These are phyloP conservation scores for Caenorhabditis briggsae DNA, from an alignment of 1,140 invertebrate genomes.

Conservation along the genomic window DNA sequence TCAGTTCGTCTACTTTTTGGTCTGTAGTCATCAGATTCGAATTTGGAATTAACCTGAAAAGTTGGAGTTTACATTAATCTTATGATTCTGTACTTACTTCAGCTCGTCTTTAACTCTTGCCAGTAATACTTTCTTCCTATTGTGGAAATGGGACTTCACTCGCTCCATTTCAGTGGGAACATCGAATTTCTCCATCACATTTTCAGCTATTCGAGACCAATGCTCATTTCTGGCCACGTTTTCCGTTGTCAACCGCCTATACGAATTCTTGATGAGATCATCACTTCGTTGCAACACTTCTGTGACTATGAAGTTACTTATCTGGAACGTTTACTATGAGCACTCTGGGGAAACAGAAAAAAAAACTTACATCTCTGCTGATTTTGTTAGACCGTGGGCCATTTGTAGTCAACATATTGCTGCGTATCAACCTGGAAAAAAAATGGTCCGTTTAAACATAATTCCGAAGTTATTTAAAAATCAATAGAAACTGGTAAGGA, in stretches of 20 bases:
- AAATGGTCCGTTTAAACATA: too few species aligned
- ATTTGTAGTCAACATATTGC: not conserved
- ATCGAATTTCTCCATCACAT: constrained; percentile 35
- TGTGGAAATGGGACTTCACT: constrained; percentile 42
- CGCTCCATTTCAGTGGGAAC: constrained; percentile 32
- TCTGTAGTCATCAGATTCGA: not conserved
- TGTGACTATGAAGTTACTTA: constrained; percentile 14
- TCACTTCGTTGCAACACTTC: constrained; percentile 21
- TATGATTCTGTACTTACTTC: not conserved
- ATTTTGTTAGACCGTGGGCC: constrained; percentile 9
- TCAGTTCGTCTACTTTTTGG: constrained; percentile 5
- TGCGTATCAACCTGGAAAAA: not conserved
- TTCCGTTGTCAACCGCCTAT: constrained; percentile 16
- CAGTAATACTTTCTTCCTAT: constrained; percentile 25
- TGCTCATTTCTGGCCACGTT: constrained; percentile 38
- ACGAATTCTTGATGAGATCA: constrained; percentile 47
- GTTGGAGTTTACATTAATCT: not conserved
- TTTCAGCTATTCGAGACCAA: constrained; percentile 31
- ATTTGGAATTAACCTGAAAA: constrained; percentile 37
- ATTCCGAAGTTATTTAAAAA: too few species aligned
- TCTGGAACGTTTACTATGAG: not conserved
- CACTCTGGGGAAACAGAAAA: not conserved
- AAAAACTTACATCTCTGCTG: constrained; percentile 19
- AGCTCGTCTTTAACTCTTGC: constrained; percentile 19
- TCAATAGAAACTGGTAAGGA: too few species aligned